Evolutionary conservation across 2,888 invertebrate genomes (phyloP), one percentile per base, ranked within the genome.

Genomic region (Nipponacmea schrenckii): DNA sequence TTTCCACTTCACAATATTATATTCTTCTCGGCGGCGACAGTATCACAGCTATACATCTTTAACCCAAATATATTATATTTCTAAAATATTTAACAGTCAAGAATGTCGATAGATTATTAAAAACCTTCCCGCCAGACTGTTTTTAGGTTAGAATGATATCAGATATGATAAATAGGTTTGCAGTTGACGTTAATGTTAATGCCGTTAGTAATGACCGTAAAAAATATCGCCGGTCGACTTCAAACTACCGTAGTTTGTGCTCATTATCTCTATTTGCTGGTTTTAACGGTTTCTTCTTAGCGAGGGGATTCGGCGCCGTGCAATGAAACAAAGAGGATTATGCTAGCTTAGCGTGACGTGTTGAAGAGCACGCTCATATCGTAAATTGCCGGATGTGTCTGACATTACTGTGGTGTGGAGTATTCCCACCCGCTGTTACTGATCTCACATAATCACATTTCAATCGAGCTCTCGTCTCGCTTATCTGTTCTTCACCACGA

Each of bases 381-480:
- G 56, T 56, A 56, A 56, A 56, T 56, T 56, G 20, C 56, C 56
- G 56, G 56, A 56, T 56, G 56, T 56, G 56, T 56, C 56, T 56
- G 56, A 24, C 56, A 24, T 56, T 56, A 56, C 56, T 20, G 56
- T 24, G 56, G 20, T 56, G 56, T 24, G 56, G 56, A 24, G 20
- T 56, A 56, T 56, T 56, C 56, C 56, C 56, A 24, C 56, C 56
- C 24, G 56, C 56, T 56, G 56, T 24, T 20, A 56, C 56, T 56
- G 56, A 56, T 56, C 56, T 56, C 20, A 24, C 24, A 24, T 56
- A 56, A 56, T 56, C 56, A 56, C 56, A 56, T 56, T 56, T 56
- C 20, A 56, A 56, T 56, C 56, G 56, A 56, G 56, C 56, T 56
- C 56, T 20, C 24, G 56, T 56, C 56, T 56, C 56, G 56, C 56